Evolutionary conservation across 2,113 vertebrate species (phyloP), one percentile per base, ranked within the genome.

Genomic region (Crotalus viridis): DNA sequence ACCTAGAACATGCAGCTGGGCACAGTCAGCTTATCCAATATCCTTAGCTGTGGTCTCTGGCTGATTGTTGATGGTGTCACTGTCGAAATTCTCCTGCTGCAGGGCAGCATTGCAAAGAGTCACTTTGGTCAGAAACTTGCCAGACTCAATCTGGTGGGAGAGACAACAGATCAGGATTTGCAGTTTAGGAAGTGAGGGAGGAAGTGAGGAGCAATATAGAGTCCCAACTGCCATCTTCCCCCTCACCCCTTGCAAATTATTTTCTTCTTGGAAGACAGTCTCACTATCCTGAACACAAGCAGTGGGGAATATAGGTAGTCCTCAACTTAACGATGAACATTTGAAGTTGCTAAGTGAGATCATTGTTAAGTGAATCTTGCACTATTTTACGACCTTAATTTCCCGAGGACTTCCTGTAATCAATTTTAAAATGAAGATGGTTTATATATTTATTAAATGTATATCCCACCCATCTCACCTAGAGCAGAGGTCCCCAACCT

Each of bases 71-170:
- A 46, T 86, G 46, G 55, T 86, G 55, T 93, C 64, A 6, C 87
- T 91, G 55, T 91, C 87, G 4, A 48, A 89, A 54, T 89, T 89
- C 46, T 91, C 54, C 5, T 33, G 26, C 15, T 39, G 87, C 9
- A 24, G 64, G n/a, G 15, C 64, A 43, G 90, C 43, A 3, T 64
- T 64, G 46, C 89, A 85, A 0, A 39, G 59, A 22, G 89, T 81
- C 89, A 81, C 85, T 55, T 64, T 87, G 88, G 85, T 94, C 91
- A 92, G 26, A 28, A 92, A 94, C 15, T 92, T 92, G 24, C 89
- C 43, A 13, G 85, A 24, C 9, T 89, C 85, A 5, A 39, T 59
- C n/a, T 92, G 93, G 21, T 43, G 91, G 43, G 64, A 88, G 59
- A 89, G 85, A 89, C 59, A 90, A 61, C 52, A 92, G 59, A 59